A percentile compares a stretch with the other conserved stretches of the same genome.
Evolutionary conservation across 1,140 invertebrate species (phyloP).

Genomic region (Latrodectus geometricus): DNA sequence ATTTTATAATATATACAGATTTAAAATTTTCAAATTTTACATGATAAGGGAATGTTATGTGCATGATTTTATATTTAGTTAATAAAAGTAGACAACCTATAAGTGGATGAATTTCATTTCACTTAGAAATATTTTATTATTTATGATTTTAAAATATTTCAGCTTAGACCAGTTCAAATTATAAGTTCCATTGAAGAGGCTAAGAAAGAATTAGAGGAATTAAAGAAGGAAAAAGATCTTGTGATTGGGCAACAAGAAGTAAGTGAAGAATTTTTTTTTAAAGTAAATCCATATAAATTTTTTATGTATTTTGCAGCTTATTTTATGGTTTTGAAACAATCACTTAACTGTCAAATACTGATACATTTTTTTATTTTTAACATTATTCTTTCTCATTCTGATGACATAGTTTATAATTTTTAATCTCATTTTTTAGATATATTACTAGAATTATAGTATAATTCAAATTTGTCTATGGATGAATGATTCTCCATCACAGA

Average conservation of each 20-base stretch:
- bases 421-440: no score
- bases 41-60: no score
- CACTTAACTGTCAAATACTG: background rate
- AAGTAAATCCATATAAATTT: background rate
- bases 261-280: background rate
- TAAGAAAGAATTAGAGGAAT: conserved; percentile 9
- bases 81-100: no score
- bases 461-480: no score
- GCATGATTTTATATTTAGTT: no score
- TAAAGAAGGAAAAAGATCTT: conserved; percentile 16
- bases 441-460: no score
- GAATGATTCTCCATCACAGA: no score
- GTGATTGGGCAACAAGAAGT: conserved; percentile 10
- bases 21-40: no score
- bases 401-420: no score
- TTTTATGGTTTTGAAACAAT: background rate
- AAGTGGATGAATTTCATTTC: no score
- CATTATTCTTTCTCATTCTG: background rate
- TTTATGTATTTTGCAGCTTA: background rate
- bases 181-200: conserved; percentile 14
- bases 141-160: background rate
- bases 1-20: no score
- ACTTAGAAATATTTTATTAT: background rate
- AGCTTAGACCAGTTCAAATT: conserved; percentile 21
- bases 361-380: background rate